A percentile compares a stretch with the other conserved stretches of the same genome.
phyloP scores from a whole-genome alignment of 2,797 vertebrate genomes.

The Neosilurus hyrtlii region DNA sequence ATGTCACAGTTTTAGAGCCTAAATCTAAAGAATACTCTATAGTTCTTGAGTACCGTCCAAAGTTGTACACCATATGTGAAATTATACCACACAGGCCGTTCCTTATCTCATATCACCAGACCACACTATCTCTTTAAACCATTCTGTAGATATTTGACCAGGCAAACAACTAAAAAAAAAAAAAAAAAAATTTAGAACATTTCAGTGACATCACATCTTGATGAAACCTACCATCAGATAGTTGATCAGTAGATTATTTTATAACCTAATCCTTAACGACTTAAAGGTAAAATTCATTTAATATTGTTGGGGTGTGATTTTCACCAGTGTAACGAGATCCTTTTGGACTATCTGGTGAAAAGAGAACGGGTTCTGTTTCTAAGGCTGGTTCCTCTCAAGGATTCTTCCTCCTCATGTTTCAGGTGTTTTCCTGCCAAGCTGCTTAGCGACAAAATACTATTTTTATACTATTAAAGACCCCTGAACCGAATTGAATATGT shows the following conservation, averaged over 20 bases:
- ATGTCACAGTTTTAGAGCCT: neutral
- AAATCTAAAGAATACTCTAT: neutral
- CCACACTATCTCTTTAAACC: neutral
- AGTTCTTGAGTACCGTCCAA: neutral
- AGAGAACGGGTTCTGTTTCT: neutral
- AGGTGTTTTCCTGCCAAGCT: neutral
- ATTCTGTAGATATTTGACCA: neutral
- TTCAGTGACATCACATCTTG: too few species aligned
- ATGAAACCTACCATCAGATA: neutral
- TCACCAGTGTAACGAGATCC: neutral
- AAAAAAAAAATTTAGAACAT: neutral
- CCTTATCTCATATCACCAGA: neutral
- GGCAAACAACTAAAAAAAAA: neutral
- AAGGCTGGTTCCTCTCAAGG: neutral
- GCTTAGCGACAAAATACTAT: constrained; percentile 5
- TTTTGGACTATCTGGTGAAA: neutral
- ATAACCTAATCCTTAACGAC: neutral
- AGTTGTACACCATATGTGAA: neutral
- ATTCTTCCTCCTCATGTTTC: neutral
- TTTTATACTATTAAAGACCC: neutral
- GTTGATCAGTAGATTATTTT: neutral
- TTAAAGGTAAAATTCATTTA: too few species aligned
- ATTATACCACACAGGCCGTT: neutral
- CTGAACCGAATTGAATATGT: neutral
- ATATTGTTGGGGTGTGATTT: neutral